phyloP scores from a whole-genome alignment of 2,797 vertebrate genomes.

The Passerculus sandwichensis region DNA sequence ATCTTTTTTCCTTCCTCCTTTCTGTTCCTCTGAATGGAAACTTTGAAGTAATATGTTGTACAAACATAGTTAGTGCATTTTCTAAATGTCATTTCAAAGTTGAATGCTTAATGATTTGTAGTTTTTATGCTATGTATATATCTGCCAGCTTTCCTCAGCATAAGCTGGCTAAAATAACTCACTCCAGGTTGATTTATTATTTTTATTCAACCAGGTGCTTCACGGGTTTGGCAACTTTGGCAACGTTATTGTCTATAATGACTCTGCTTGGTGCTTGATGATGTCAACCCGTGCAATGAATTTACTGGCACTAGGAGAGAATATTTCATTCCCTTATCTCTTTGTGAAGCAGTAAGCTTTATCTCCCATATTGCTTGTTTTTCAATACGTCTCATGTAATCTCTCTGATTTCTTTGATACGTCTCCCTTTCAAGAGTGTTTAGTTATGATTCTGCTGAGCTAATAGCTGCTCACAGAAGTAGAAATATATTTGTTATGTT shows the following conservation, averaged over 20 bases:
- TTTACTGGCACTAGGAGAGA: slow-evolving; percentile 8
- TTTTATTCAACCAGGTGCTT: slow-evolving; percentile 45
- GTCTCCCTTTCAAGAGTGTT: background rate
- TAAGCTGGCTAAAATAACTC: background rate
- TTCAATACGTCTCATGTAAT: background rate
- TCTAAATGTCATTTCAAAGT: slow-evolving; percentile 8
- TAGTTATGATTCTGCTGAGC: background rate
- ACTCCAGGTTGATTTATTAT: slow-evolving; percentile 24
- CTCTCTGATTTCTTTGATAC: background rate
- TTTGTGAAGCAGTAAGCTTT: background rate
- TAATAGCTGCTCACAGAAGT: background rate
- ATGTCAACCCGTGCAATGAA: fast-evolving
- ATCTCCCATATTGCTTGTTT: background rate
- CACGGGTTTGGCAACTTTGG: slow-evolving; percentile 37
- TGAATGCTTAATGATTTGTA: background rate
- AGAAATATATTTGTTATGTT: background rate
- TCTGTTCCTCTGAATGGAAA: background rate
- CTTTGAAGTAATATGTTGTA: background rate
- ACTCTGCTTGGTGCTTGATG: slow-evolving; percentile 15
- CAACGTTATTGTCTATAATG: background rate
- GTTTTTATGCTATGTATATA: background rate
- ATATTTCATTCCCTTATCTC: slow-evolving; percentile 26
- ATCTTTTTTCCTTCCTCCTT: background rate
- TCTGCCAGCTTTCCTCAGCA: background rate
- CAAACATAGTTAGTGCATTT: background rate